Conservation (phyloP, 2,888 invertebrate species). For the Parnassius orleans region DNA sequence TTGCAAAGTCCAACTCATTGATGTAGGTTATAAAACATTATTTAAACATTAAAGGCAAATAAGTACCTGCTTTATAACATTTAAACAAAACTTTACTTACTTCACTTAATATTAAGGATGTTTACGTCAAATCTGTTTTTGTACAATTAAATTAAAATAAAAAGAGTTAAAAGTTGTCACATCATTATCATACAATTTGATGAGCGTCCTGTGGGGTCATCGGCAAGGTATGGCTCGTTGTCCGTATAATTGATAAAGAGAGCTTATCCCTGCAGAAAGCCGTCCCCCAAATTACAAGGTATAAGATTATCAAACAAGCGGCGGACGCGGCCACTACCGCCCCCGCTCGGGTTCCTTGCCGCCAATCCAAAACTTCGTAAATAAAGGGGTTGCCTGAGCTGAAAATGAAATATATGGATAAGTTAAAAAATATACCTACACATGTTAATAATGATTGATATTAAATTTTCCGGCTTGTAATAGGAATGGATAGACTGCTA, state of each 20-base stretch:
- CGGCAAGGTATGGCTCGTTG: conserved; percentile 54
- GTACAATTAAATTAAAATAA: no score
- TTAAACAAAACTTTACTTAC: no score
- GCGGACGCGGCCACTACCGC: conserved; percentile 56
- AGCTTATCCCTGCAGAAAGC: conserved; percentile 54
- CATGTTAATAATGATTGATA: no score
- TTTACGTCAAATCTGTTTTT: no score
- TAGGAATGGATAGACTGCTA: no score
- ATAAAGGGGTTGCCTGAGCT: conserved; percentile 84
- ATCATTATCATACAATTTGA: conserved; percentile 35
- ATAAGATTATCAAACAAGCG: conserved; percentile 50
- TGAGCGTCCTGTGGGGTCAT: conserved; percentile 47
- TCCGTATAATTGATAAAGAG: conserved; percentile 47
- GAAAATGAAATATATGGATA: conserved; percentile 35
- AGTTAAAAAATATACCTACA: not conserved
- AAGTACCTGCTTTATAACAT: no score
- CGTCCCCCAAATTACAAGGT: conserved; percentile 49
- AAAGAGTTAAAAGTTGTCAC: not conserved
- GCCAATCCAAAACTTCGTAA: conserved; percentile 90
- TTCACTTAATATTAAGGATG: no score
- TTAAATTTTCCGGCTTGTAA: no score
- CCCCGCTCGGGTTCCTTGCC: conserved; percentile 81
- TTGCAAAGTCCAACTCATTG: no score
- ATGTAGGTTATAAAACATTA: no score
- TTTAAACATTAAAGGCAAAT: no score